Evolutionary conservation across 2,113 vertebrate species (phyloP).

Genomic region (Paracanthobrama guichenoti): DNA sequence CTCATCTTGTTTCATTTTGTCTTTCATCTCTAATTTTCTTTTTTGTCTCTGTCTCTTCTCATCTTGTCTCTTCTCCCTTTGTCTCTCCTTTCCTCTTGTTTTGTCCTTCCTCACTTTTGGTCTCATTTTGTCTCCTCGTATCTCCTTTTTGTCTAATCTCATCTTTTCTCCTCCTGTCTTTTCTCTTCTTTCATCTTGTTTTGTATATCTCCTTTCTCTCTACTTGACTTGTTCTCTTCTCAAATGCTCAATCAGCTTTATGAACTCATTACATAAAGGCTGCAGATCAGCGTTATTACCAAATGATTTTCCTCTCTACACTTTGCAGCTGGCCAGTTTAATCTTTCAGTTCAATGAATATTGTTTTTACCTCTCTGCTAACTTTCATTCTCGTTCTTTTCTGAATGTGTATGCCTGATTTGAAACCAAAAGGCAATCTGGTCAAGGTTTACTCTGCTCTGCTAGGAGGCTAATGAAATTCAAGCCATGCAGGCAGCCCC

Average conservation of each 20-base stretch:
- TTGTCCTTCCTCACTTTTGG: too few species aligned
- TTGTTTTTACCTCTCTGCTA: neutral
- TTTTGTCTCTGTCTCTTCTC: neutral
- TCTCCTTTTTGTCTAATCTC: neutral
- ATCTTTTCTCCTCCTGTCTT: neutral
- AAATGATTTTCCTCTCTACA: neutral
- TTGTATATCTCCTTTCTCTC: too few species aligned
- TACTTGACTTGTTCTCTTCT: too few species aligned
- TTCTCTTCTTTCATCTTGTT: neutral
- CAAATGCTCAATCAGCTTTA: neutral
- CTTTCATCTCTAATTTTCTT: neutral
- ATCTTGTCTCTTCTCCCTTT: neutral
- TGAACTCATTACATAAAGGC: neutral
- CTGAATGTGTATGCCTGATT: constrained; percentile 58
- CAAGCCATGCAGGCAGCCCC: constrained; percentile 63
- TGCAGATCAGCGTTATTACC: neutral
- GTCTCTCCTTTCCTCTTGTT: too few species aligned
- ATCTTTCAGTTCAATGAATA: neutral
- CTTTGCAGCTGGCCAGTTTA: neutral
- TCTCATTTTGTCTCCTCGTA: neutral
- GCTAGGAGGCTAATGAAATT: constrained; percentile 73
- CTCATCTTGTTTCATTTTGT: neutral
- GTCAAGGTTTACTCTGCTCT: constrained; percentile 64
- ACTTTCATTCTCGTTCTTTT: neutral
- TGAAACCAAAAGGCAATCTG: constrained; percentile 69